These are phyloP conservation scores for Prunella himalayana DNA, from an alignment of 2,113 vertebrate species.

Conservation along the genomic window DNA sequence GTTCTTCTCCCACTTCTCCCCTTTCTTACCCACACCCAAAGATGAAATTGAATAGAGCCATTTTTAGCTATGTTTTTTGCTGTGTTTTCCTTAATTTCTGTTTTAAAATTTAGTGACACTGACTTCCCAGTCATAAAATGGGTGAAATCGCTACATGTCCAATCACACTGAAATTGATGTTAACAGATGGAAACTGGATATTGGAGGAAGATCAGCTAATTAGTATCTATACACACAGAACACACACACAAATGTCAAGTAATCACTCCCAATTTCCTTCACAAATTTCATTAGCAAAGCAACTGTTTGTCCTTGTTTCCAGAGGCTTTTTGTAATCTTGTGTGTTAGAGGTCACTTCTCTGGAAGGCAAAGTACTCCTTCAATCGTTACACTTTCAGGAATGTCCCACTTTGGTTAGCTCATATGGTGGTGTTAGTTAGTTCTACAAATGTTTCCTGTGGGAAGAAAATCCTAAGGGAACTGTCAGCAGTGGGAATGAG, in stretches of 20 bases:
- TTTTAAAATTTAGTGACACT: background rate
- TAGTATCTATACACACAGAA: background rate
- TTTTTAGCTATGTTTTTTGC: background rate
- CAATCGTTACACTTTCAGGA: fast-evolving
- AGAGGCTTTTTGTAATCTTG: background rate
- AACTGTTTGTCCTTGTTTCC: background rate
- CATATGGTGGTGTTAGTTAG: background rate
- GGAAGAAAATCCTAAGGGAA: background rate
- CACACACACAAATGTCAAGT: background rate
- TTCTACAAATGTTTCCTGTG: background rate
- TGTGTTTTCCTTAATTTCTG: background rate
- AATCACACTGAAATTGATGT: background rate
- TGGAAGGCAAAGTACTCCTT: background rate
- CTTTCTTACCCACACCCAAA: background rate
- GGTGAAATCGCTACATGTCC: background rate
- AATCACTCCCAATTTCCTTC: background rate
- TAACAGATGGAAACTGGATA: background rate
- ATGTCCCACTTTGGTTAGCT: background rate
- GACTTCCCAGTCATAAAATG: background rate
- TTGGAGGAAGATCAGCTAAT: background rate
- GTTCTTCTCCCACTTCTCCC: background rate
- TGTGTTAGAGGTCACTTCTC: background rate
- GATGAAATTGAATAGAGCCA: background rate
- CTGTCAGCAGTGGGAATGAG: background rate
- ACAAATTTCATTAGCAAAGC: background rate